phyloP scores from a whole-genome alignment of 2,888 invertebrate genomes.

The Macrophya annulata region DNA sequence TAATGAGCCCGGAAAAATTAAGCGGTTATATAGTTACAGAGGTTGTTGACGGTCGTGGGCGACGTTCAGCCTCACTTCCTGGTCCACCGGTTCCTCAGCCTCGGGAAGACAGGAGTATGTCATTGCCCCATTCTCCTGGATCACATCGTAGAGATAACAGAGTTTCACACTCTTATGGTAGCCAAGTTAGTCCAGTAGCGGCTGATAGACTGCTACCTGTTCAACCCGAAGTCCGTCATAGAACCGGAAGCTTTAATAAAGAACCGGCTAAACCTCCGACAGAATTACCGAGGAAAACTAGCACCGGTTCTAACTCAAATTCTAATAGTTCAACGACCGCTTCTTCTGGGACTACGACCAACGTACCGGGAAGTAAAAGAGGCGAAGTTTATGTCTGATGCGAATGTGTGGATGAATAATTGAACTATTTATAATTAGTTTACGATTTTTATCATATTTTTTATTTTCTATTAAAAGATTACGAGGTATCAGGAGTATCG shows the following conservation, averaged over 20 bases:
- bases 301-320: constrained; percentile 71
- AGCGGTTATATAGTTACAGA: constrained; percentile 68
- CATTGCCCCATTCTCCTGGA: constrained; percentile 74
- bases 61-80: constrained; percentile 76
- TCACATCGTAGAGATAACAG: constrained; percentile 70
- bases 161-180: constrained; percentile 65
- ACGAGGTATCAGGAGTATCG: background rate
- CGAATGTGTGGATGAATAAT: background rate
- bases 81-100: constrained; percentile 72
- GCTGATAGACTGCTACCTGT: constrained; percentile 65
- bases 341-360: constrained; percentile 50
- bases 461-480: background rate
- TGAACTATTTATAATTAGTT: background rate
- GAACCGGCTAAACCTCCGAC: constrained; percentile 62
- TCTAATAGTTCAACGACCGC: constrained; percentile 60
- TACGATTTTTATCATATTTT: background rate
- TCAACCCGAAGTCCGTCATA: constrained; percentile 68
- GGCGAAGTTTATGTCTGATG: constrained; percentile 83
- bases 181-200: constrained; percentile 64
- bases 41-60: constrained; percentile 68
- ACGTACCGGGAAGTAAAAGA: constrained; percentile 77
- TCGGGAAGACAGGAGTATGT: constrained; percentile 75
- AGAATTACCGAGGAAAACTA: constrained; percentile 79
- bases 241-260: constrained; percentile 73
- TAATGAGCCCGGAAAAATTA: constrained; percentile 75